A percentile compares a stretch with the other conserved stretches of the same genome.
These are phyloP conservation scores for Drosophila formosana DNA, from an alignment of 2,888 invertebrate species.

Conservation along the genomic window DNA sequence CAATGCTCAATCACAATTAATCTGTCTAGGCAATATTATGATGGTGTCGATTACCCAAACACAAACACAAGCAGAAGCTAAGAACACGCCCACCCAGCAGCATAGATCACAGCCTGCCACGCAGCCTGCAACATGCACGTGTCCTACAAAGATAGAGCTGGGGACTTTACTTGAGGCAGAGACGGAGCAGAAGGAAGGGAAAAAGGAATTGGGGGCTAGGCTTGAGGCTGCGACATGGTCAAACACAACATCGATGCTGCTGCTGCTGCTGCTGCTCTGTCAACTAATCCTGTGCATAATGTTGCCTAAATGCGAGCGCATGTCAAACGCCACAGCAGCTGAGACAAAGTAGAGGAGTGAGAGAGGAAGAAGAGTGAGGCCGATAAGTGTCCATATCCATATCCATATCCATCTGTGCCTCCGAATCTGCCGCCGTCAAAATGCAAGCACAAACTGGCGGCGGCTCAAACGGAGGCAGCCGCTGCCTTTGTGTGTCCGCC, in stretches of 20 bases:
- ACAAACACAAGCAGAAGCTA: constrained; percentile 55
- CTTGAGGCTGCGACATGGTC: constrained; percentile 12
- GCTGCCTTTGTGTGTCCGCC: constrained; percentile 74
- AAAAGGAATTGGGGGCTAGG: constrained; percentile 5
- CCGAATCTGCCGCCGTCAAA: constrained; percentile 80
- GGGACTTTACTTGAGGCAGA: constrained; percentile 12
- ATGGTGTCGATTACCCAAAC: constrained; percentile 74
- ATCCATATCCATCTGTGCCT: constrained; percentile 52
- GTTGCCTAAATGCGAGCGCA: constrained; percentile 76
- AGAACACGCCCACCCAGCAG: constrained; percentile 52
- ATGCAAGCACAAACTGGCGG: constrained; percentile 64
- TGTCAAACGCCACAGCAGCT: constrained; percentile 44
- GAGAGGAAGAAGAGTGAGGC: constrained; percentile 5
- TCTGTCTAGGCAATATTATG: constrained; percentile 69
- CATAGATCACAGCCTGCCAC: constrained; percentile 38
- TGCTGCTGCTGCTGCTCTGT: constrained; percentile 23
- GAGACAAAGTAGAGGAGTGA: constrained; percentile 13
- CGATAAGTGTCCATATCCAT: constrained; percentile 50
- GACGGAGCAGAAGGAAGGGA: not conserved
- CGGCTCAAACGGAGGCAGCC: constrained; percentile 70
- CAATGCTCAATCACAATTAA: constrained; percentile 54
- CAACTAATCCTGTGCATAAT: constrained; percentile 75
- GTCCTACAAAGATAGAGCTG: constrained; percentile 32
- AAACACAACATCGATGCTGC: constrained; percentile 22
- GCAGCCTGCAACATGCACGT: constrained; percentile 58